Evolutionary conservation across 2,888 invertebrate genomes (phyloP).

Genomic region (Drosophila nr. medialis): DNA sequence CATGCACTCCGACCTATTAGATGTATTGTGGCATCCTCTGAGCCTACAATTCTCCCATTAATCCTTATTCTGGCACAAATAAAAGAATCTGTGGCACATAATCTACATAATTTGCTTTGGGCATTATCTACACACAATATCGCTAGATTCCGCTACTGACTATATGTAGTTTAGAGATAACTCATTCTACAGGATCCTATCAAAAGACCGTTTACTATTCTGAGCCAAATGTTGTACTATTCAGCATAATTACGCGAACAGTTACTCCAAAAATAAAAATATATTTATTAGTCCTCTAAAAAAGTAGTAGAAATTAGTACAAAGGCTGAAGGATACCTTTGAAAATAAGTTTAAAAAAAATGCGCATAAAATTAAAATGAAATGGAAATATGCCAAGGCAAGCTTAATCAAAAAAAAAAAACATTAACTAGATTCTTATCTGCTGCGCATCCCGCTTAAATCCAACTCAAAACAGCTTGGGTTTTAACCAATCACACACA

Average conservation of each 20-base stretch:
- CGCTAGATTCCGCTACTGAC: not conserved
- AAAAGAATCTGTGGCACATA: not conserved
- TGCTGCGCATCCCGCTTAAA: conserved; percentile 5
- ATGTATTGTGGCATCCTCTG: not conserved
- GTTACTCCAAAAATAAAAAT: not conserved
- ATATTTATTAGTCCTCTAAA: too few species aligned
- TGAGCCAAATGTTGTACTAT: not conserved
- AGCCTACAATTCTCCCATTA: not conserved
- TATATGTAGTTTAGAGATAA: not conserved
- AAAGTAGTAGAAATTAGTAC: too few species aligned
- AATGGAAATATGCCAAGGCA: too few species aligned
- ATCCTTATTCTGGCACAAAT: not conserved
- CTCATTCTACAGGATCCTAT: not conserved
- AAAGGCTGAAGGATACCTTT: not conserved
- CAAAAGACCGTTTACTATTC: not conserved
- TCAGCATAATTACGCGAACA: not conserved
- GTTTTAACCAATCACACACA: not conserved
- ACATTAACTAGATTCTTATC: not conserved
- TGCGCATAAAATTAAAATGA: not conserved
- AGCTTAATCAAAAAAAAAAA: not conserved
- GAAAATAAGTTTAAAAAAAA: not conserved
- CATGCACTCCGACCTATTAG: not conserved
- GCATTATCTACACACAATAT: not conserved
- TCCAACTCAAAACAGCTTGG: not conserved
- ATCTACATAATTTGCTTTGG: not conserved